phyloP scores from a whole-genome alignment of 1,140 invertebrate species.

The Riptortus pedestris region DNA sequence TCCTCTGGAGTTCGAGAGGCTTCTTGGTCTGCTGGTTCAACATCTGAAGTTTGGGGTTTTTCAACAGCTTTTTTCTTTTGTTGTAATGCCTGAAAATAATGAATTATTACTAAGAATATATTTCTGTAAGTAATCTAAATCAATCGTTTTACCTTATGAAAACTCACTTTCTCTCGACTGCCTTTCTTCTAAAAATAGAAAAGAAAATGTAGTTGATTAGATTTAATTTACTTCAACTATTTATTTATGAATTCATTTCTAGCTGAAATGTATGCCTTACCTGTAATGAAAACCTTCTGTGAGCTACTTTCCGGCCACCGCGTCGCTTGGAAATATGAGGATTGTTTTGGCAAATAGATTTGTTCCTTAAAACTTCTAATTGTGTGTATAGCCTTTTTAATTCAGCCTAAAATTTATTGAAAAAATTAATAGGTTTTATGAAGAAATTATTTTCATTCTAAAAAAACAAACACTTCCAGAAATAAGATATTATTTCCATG shows the following conservation, averaged over 20 bases:
- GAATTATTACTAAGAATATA: no score
- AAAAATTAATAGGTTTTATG: no score
- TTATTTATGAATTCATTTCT: no score
- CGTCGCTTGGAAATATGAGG: slow-evolving; percentile 87
- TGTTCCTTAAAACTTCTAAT: slow-evolving; percentile 73
- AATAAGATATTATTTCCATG: no score
- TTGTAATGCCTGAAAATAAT: slow-evolving; percentile 47
- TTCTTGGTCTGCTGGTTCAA: slow-evolving; percentile 53
- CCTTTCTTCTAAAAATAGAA: slow-evolving; percentile 57
- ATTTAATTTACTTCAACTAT: no score
- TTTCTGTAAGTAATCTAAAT: no score
- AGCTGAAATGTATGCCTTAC: no score
- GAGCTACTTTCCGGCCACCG: slow-evolving; percentile 81
- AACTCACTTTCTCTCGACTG: slow-evolving; percentile 67
- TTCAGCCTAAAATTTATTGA: slow-evolving; percentile 62
- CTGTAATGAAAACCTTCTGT: slow-evolving; percentile 79
- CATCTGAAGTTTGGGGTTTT: slow-evolving; percentile 35
- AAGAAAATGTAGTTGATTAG: slow-evolving; percentile 17
- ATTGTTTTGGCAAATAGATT: slow-evolving; percentile 84
- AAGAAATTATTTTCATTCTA: no score
- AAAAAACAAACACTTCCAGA: no score
- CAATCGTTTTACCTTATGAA: neutral
- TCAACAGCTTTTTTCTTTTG: slow-evolving; percentile 44
- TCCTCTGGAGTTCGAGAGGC: slow-evolving; percentile 52
- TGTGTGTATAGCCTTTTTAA: slow-evolving; percentile 86